These are phyloP conservation scores for Pachyrhynchus sulphureomaculatus DNA, from an alignment of 1,140 invertebrate genomes.

Conservation along the genomic window DNA sequence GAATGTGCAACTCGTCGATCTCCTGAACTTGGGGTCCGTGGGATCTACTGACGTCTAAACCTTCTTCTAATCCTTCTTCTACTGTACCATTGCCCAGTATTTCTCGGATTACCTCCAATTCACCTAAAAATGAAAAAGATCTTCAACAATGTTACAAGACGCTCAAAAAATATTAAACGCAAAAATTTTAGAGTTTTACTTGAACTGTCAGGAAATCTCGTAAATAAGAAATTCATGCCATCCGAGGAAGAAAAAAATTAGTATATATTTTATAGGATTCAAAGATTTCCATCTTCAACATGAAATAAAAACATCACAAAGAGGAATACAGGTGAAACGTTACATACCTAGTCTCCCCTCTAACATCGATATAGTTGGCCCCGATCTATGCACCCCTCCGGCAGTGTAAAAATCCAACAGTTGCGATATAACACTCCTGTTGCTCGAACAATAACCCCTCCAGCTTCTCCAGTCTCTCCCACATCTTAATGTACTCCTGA, in stretches of 20 bases:
- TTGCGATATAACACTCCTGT: constrained; percentile 86
- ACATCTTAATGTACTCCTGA: constrained; percentile 92
- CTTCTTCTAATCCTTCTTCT: constrained; percentile 63
- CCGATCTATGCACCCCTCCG: constrained; percentile 43
- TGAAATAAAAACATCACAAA: too few species aligned
- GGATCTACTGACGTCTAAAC: constrained; percentile 54
- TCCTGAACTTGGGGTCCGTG: constrained; percentile 53
- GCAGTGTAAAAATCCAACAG: constrained; percentile 75
- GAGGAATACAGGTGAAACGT: too few species aligned
- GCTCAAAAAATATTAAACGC: too few species aligned
- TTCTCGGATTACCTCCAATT: constrained; percentile 61
- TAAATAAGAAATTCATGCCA: too few species aligned
- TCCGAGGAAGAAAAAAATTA: too few species aligned
- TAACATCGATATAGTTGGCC: constrained; percentile 25
- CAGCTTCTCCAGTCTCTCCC: constrained; percentile 88
- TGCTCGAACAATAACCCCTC: constrained; percentile 86
- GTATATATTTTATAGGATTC: too few species aligned
- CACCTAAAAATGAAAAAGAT: constrained; percentile 41
- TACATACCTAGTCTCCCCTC: constrained; percentile 31
- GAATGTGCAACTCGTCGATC: constrained; percentile 59
- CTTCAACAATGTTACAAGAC: too few species aligned
- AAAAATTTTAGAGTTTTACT: too few species aligned
- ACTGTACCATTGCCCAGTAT: constrained; percentile 62
- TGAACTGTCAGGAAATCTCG: too few species aligned
- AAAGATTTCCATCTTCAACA: too few species aligned